A percentile compares a stretch with the other conserved stretches of the same genome.
These are phyloP conservation scores for Embidobia sp. DNA, from an alignment of 2,888 invertebrate species.

Conservation along the genomic window DNA sequence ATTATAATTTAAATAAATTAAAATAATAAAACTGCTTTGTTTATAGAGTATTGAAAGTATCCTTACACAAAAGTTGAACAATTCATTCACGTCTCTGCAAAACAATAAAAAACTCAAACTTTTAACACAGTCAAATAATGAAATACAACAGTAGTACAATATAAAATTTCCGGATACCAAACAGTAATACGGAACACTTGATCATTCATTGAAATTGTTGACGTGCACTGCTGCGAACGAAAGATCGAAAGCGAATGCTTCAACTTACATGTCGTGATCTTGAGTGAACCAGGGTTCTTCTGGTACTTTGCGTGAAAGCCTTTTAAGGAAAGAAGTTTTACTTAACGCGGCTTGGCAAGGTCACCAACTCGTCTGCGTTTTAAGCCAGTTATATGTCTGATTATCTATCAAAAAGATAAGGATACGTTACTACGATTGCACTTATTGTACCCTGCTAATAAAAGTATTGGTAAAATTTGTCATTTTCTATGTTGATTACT, in stretches of 20 bases:
- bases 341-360: conserved; percentile 62
- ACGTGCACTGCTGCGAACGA: conserved; percentile 48
- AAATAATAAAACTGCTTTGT: no score
- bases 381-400: conserved; percentile 20
- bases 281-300: conserved; percentile 62
- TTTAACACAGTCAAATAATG: no score
- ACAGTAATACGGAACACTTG: conserved; percentile 9
- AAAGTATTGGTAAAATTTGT: no score
- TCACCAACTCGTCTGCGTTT: conserved; percentile 56
- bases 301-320: conserved; percentile 58
- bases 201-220: no score
- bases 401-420: conserved; percentile 46
- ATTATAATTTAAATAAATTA: no score
- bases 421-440: conserved; percentile 5
- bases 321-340: conserved; percentile 70
- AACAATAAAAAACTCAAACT: no score
- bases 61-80: no score
- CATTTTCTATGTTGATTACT: no score
- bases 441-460: no score
- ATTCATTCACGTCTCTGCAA: no score
- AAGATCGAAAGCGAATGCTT: conserved; percentile 63
- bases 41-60: no score
- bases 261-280: conserved; percentile 70
- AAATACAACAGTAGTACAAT: no score
- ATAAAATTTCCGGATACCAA: background rate